These are phyloP conservation scores for Coreoperca whiteheadi DNA, from an alignment of 2,113 vertebrate genomes.

Conservation along the genomic window DNA sequence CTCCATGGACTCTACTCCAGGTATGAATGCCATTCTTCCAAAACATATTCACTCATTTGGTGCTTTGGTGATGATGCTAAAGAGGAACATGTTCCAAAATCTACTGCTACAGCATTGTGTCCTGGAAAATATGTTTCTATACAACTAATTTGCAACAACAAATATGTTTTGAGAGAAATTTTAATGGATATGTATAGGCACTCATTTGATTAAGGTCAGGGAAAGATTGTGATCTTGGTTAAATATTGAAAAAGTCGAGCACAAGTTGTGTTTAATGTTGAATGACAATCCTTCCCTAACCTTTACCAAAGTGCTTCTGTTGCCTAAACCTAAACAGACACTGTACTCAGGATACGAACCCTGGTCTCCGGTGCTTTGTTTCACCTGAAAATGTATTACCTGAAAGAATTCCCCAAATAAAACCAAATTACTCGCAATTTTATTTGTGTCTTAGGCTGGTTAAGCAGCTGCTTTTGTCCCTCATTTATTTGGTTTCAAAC, in stretches of 20 bases:
- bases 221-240: too few species aligned
- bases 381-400: too few species aligned
- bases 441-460: not conserved
- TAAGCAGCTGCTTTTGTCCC: not conserved
- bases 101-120: not conserved
- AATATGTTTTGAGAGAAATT: not conserved
- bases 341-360: too few species aligned
- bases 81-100: not conserved
- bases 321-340: too few species aligned
- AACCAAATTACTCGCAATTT: too few species aligned
- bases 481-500: constrained; percentile 7
- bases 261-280: too few species aligned
- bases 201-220: too few species aligned
- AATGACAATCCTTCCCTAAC: not conserved
- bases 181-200: too few species aligned
- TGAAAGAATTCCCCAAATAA: too few species aligned
- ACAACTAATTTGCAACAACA: not conserved
- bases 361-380: too few species aligned
- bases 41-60: not conserved
- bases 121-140: not conserved
- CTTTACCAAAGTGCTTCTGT: too few species aligned
- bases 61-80: constrained; percentile 17
- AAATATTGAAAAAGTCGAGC: too few species aligned
- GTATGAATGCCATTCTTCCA: not conserved
- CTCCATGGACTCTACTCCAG: not conserved